phyloP scores from a whole-genome alignment of 2,113 vertebrate species.

The Nansenia antarctica region DNA sequence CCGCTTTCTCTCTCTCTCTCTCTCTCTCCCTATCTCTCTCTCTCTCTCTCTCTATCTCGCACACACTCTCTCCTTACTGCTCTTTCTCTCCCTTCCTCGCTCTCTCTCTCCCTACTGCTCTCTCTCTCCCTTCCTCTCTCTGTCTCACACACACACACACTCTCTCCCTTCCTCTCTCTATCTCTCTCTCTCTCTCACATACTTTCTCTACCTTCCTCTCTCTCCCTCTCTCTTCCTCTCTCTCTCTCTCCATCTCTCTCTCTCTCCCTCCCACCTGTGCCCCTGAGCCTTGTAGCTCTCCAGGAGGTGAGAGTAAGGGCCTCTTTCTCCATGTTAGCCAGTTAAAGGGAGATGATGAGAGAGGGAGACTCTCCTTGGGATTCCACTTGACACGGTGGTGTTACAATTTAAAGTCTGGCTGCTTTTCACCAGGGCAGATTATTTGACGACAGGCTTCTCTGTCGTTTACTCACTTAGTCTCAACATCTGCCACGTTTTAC shows the following conservation, averaged over 20 bases:
- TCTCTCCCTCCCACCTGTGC: neutral
- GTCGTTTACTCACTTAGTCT: too few species aligned
- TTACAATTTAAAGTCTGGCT: neutral
- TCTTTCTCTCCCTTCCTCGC: neutral
- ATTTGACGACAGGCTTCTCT: conserved; percentile 22
- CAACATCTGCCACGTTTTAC: too few species aligned
- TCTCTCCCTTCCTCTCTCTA: too few species aligned
- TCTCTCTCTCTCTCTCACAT: neutral
- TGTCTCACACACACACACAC: neutral
- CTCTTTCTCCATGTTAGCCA: too few species aligned
- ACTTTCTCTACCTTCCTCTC: too few species aligned
- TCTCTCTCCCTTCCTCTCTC: neutral
- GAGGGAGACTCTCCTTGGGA: neutral
- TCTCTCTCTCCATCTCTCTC: conserved; percentile 4
- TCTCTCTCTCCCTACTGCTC: neutral
- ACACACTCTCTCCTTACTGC: too few species aligned
- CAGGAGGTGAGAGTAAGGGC: too few species aligned
- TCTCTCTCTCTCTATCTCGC: neutral
- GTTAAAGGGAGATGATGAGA: too few species aligned
- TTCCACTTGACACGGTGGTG: neutral
- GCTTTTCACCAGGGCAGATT: conserved; percentile 1
- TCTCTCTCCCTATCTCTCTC: neutral
- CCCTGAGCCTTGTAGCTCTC: too few species aligned
- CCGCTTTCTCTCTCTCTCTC: neutral
- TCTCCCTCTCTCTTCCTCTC: neutral